Evolutionary conservation across 2,888 invertebrate species (phyloP).

Genomic region (Troglohyphantes excavatus): DNA sequence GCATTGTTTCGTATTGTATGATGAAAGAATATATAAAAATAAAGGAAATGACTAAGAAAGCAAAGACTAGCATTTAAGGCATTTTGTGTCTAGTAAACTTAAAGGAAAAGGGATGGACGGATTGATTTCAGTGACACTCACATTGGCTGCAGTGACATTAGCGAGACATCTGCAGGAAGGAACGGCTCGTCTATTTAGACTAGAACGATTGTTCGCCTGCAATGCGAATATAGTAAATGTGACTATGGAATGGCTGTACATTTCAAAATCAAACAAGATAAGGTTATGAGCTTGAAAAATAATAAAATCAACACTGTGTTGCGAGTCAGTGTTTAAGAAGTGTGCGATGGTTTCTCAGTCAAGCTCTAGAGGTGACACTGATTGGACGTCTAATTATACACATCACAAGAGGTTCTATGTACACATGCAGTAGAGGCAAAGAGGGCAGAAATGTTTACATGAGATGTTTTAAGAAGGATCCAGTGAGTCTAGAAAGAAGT

Average conservation of each 20-base stretch:
- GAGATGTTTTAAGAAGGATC: background rate
- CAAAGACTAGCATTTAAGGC: constrained; percentile 79
- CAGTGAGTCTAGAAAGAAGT: constrained; percentile 10
- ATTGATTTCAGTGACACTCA: constrained; percentile 74
- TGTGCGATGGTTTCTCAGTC: constrained; percentile 14
- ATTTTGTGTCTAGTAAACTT: constrained; percentile 76
- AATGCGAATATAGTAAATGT: constrained; percentile 77
- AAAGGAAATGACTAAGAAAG: constrained; percentile 71
- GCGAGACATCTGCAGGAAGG: constrained; percentile 78
- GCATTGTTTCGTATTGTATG: background rate
- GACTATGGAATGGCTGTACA: constrained; percentile 23
- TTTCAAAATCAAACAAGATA: constrained; percentile 43
- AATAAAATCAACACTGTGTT: constrained; percentile 10
- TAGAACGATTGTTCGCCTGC: constrained; percentile 76
- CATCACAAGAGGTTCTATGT: constrained; percentile 71
- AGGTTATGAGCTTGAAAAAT: constrained; percentile 37
- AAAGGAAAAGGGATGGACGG: constrained; percentile 71
- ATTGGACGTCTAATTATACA: constrained; percentile 64
- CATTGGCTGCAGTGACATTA: constrained; percentile 79
- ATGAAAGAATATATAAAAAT: constrained; percentile 32
- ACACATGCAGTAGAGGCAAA: constrained; percentile 68
- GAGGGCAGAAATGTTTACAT: constrained; percentile 32
- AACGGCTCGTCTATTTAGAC: constrained; percentile 73
- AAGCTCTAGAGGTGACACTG: constrained; percentile 29
- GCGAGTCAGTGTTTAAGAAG: background rate